Evolutionary conservation across 1,140 invertebrate species (phyloP).

Genomic region (Bicyclus anynana): DNA sequence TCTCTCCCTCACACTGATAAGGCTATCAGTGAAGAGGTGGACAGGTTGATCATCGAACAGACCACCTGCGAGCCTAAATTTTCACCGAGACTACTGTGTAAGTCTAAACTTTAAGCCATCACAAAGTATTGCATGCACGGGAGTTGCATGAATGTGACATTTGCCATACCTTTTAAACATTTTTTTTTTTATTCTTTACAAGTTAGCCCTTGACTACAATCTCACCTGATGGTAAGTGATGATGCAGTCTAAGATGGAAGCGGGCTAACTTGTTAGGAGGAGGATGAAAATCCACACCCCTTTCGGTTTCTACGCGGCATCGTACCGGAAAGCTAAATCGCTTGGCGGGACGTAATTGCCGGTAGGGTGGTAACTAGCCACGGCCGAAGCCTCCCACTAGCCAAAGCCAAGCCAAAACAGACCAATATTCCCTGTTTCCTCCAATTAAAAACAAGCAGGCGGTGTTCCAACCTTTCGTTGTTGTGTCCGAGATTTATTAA

Average conservation of each 20-base stretch:
- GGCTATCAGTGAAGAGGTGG: conserved; percentile 52
- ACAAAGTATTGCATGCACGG: no score
- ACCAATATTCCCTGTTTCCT: no score
- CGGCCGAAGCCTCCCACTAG: neutral
- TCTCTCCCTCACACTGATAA: conserved; percentile 50
- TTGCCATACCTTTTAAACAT: neutral
- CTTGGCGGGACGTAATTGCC: neutral
- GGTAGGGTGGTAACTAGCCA: neutral
- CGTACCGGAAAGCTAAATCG: neutral
- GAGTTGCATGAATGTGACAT: neutral
- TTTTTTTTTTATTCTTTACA: neutral
- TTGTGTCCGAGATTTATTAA: no score
- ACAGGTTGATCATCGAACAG: conserved; percentile 53
- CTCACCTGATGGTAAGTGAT: neutral
- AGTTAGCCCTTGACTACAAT: neutral
- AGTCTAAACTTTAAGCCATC: conserved; percentile 34
- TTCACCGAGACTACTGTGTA: conserved; percentile 56
- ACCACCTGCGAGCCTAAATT: conserved; percentile 59
- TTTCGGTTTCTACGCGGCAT: neutral
- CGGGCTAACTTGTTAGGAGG: no score
- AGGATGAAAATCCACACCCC: no score
- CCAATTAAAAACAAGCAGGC: no score
- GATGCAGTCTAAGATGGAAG: neutral
- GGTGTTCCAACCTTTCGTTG: no score
- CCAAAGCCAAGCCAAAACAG: no score